Base-by-base conservation (phyloP, 1,140 invertebrate genomes). In the Colletes gigas region DNA sequence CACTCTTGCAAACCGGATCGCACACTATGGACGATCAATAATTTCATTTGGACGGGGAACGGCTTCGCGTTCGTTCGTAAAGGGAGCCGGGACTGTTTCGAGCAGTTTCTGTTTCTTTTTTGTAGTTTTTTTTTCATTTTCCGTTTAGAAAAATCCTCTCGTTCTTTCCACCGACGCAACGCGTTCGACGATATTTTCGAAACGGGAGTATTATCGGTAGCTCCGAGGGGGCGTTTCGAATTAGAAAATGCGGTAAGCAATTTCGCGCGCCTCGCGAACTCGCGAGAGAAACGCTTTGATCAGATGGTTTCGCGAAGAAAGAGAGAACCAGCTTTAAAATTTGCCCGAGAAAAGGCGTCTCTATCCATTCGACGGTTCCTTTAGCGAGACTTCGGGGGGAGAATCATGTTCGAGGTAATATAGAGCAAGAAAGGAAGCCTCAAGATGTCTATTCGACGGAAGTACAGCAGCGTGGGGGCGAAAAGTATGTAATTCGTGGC, bases 1-100 rank as follows among this genome's bases (percentile, higher is more conserved):
- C 72, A 72, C 73, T 85, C 83, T 80, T 76, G 83, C 77, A 66
- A 55, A 76, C 30, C 77, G 78, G 62, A 72, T 74, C 82, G 68
- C 68, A 19, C 52, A 68, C 82, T 78, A 54, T 62, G 82, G 41
- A 54, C 75, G 83, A 85, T 84, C 82, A 54, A 85, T 85, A 84
- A 70, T 74, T 71, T 50, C 77, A 69, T 59, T 84, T 67, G 78
- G 60, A 73, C 63, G 57, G 71, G 75, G 77, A 52, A 80, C 41
- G 54, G 66, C 15, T 75, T 52, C 44, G 57, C 65, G 39, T 55
- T 59, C 41, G 52, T 50, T 55, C 41, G 52, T 5, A 7, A 55
- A 59, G 10, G 1, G 6, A 12, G 12, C 12, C 65, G 12, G 19
- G 0, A 30, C 66, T 52, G 21, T 59, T 59, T 39, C 17, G 5